These are phyloP conservation scores for Tethea ocularis DNA, from an alignment of 2,888 invertebrate species.

Conservation along the genomic window DNA sequence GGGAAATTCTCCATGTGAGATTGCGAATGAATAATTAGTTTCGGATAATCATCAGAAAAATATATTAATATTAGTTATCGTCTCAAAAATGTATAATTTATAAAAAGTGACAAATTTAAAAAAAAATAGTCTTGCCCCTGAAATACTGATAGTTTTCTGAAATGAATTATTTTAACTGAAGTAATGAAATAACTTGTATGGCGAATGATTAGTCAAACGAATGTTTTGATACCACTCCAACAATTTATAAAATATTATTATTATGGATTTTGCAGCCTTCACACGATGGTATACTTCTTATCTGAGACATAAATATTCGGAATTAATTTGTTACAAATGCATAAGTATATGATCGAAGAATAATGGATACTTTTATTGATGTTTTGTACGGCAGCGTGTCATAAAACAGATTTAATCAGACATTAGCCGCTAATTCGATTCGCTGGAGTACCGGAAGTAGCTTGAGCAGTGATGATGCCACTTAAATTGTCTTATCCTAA, in stretches of 20 bases:
- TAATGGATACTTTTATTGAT: not conserved
- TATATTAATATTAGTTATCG: too few species aligned
- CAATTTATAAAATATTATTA: not conserved
- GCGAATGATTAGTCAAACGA: not conserved
- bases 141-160: not conserved
- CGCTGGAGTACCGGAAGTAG: not conserved
- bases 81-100: not conserved
- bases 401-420: not conserved
- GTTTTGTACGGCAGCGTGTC: not conserved
- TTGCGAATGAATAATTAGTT: too few species aligned
- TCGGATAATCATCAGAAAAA: too few species aligned
- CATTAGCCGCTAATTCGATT: not conserved
- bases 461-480: not conserved
- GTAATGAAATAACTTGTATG: not conserved
- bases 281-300: not conserved
- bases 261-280: not conserved
- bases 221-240: not conserved
- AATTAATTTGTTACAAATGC: too few species aligned
- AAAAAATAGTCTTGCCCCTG: not conserved
- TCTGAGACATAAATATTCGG: not conserved
- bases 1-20: too few species aligned
- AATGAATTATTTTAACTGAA: not conserved
- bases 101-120: not conserved
- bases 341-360: not conserved
- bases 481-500: too few species aligned